Percentiles rank a stretch among this genome's conserved stretches.
These are phyloP conservation scores for Tipula vernalis DNA, from an alignment of 2,888 invertebrate genomes.

Conservation along the genomic window DNA sequence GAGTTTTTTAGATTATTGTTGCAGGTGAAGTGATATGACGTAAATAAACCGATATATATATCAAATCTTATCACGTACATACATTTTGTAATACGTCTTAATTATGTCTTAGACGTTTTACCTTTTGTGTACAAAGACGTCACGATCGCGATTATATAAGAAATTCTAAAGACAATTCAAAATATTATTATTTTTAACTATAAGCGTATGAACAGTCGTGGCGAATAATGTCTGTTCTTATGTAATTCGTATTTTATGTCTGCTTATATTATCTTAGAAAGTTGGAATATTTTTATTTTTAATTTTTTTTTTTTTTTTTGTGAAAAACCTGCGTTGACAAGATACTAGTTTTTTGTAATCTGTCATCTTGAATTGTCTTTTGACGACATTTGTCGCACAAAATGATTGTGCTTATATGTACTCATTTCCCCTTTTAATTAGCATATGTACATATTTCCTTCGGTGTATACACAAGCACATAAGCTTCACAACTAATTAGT, in stretches of 20 bases:
- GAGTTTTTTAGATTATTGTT: background rate
- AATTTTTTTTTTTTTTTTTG: too few relatives aligned
- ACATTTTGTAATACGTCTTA: background rate
- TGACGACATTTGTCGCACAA: background rate
- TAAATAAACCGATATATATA: background rate
- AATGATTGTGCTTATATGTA: background rate
- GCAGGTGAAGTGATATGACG: background rate
- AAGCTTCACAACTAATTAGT: background rate
- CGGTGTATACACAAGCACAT: background rate
- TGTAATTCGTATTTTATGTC: background rate
- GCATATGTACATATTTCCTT: background rate
- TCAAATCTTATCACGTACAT: background rate
- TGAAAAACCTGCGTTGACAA: too few relatives aligned
- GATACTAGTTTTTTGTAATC: too few relatives aligned
- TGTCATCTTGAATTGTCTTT: background rate
- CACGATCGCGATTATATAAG: background rate
- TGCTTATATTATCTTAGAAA: too few relatives aligned
- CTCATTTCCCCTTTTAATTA: background rate
- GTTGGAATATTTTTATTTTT: too few relatives aligned
- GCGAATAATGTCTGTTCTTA: background rate
- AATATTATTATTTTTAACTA: background rate
- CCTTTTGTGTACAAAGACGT: background rate
- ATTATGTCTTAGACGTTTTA: background rate
- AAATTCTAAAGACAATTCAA: background rate
- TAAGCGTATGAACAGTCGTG: background rate